Evolutionary conservation across 2,888 invertebrate species (phyloP), one percentile per base, ranked within the genome.

Genomic region (Hoplodrina ambigua): DNA sequence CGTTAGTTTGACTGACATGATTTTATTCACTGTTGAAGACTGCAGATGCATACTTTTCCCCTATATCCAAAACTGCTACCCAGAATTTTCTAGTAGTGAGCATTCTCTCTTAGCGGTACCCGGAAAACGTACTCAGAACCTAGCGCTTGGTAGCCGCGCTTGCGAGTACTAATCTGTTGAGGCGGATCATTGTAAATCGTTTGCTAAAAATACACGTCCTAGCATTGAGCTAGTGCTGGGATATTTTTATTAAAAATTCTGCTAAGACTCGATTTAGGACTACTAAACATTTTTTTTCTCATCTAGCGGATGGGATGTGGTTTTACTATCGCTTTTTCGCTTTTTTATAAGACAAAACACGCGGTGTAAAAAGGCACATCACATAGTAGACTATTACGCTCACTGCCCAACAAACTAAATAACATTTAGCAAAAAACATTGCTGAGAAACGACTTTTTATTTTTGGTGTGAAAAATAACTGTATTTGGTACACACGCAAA

Each of bases 171-270:
- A 46, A 49, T 25, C 33, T 20, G 41, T 64, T 50, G 30, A 50
- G 20, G 33, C 52, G 53, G 46, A 61, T 57, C 69, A 57, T 53
- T 76, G 59, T 63, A 71, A 63, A 71, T 59, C 50, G 30, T 56
- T 41, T 7, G 75, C 78, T 75, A 77, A 75, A 75, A 77, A 75
- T 75, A 75, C 58, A 46, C 49, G 11, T 78, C 44, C 33, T 33
- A 61, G 30, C 64, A 53, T 33, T 37, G 63, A 56, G 52, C 55
- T 78, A 44, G 49, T 46, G 59, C 19, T 73, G 50, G 44, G 59
- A 56, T 67, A 73, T 73, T 67, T 76, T 57, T 77, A 64, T 75
- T 77, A 54, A 19, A 72, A 72, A 59, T 44, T 37, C 33, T 67
- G 46, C 54, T 37, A 19, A 56, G 30, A 49, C 50, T 55, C 33